Evolutionary conservation across 2,113 vertebrate genomes (phyloP), one percentile per base, ranked within the genome.

Genomic region (Aplodontia rufa): DNA sequence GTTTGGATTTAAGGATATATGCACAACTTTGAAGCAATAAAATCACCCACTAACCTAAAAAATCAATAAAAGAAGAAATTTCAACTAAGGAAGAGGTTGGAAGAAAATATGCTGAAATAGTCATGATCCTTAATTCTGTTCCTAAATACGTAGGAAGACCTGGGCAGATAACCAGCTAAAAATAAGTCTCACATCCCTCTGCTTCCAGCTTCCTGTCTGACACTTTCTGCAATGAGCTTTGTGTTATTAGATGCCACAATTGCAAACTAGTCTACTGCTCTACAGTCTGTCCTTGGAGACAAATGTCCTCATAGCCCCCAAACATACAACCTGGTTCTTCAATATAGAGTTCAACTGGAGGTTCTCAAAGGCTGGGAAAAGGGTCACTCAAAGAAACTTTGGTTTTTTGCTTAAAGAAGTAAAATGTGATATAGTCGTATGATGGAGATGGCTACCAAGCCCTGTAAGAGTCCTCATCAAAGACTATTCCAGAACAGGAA

Each of bases 361-460:
- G 6, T 40, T 87, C 74, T 49, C 1, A 45, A 28, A 86, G 37
- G 45, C 49, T 49, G 24, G 49, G 14, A 47, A 32, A 86, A 40
- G 35, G 60, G 24, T 45, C 35, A 14, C 51, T 66, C 89, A 49
- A 55, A 81, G 60, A n/a, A 88, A 22, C 20, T 0, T n/a, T 86
- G 74, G 32, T 32, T 55, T 72, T 92, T 83, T 87, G 64, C 78
- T 68, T 83, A 53, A 76, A 72, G 60, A 94, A 91, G 40, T 37
- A 49, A 90, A 40, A 87, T 58, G 45, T 32, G 37, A 32, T 35
- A 35, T 32, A 26, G 86, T 78, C 17, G 14, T 78, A 68, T 13
- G 37, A 74, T 51, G 53, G 47, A 58, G 66, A 45, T 83, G 72
- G 72, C 93, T 66, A 20, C 37, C 45, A 76, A 80, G 47, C 69